These are phyloP conservation scores for Orientallactaga bullata DNA, from an alignment of 2,113 vertebrate species.

Conservation along the genomic window DNA sequence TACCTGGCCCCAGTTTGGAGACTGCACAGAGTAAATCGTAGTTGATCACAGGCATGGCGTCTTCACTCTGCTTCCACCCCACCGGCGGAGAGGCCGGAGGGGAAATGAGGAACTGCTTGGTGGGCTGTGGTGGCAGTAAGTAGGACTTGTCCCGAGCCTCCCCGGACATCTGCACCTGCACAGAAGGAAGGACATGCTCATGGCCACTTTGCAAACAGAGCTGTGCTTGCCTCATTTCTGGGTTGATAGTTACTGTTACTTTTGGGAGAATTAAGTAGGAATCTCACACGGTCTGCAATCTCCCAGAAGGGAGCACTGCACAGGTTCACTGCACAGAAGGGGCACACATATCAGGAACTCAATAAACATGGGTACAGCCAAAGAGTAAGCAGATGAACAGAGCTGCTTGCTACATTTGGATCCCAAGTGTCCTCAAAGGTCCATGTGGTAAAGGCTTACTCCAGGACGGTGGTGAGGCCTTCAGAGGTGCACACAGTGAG, in stretches of 20 bases:
- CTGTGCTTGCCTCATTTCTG: background rate
- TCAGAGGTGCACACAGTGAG: too few relatives aligned
- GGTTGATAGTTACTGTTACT: background rate
- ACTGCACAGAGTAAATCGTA: constrained; percentile 98
- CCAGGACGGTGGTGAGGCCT: too few relatives aligned
- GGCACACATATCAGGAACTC: accelerated
- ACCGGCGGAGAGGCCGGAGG: constrained; percentile 96
- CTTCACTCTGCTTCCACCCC: constrained; percentile 97
- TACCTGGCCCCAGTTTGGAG: constrained; percentile 97
- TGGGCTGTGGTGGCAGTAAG: constrained; percentile 94
- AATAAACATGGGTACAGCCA: background rate
- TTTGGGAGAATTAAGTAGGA: background rate
- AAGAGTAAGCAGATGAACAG: background rate
- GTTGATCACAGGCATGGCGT: constrained; percentile 95
- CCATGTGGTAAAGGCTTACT: background rate
- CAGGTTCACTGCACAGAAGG: background rate
- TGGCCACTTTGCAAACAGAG: background rate
- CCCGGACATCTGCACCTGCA: constrained; percentile 91
- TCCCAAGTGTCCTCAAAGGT: background rate
- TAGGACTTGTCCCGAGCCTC: constrained; percentile 94
- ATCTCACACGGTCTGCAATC: background rate
- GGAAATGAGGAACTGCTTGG: constrained; percentile 98
- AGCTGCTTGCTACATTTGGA: background rate
- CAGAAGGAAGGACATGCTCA: background rate
- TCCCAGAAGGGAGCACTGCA: background rate